A percentile compares a stretch with the other conserved stretches of the same genome.
phyloP scores from a whole-genome alignment of 2,113 vertebrate genomes.

The Muscicapa adusta region DNA sequence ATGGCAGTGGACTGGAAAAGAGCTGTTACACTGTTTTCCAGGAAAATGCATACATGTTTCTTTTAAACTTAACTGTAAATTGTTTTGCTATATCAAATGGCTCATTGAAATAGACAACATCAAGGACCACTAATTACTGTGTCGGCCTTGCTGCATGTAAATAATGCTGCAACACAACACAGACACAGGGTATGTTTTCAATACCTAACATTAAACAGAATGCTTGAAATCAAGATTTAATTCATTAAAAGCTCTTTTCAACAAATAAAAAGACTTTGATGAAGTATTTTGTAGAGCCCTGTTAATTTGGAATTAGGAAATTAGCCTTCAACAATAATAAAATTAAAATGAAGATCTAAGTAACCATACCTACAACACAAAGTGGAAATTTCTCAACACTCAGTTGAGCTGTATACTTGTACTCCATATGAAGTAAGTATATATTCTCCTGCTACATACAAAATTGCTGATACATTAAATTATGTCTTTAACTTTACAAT shows the following conservation, averaged over 20 bases:
- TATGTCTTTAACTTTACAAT: background rate
- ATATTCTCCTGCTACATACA: background rate
- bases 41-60: background rate
- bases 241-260: background rate
- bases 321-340: background rate
- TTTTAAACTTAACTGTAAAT: background rate
- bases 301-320: background rate
- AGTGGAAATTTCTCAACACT: background rate
- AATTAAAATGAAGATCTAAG: background rate
- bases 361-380: background rate
- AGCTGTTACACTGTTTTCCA: background rate
- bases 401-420: background rate
- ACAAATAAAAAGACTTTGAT: background rate
- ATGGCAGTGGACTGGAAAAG: background rate
- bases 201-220: fast-evolving
- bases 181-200: background rate
- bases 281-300: background rate
- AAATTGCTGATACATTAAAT: background rate
- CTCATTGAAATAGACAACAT: background rate
- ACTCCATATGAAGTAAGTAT: background rate
- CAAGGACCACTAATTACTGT: fast-evolving
- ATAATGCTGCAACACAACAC: background rate
- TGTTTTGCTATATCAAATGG: background rate
- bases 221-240: background rate
- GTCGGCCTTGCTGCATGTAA: background rate